Conservation (phyloP, 2,888 invertebrate species). For the Chironomus riparius region DNA sequence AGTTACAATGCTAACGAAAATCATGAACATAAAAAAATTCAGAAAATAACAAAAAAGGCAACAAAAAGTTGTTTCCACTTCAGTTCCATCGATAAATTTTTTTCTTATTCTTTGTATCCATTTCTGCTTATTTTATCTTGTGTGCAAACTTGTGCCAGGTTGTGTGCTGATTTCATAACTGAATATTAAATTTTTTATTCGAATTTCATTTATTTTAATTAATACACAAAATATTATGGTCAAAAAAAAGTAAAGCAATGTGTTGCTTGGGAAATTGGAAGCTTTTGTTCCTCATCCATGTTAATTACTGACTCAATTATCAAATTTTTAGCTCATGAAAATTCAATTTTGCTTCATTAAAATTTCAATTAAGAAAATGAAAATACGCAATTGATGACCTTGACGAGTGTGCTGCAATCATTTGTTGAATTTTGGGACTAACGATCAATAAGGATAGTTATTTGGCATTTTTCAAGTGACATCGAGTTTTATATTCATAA, state of each 20-base stretch:
- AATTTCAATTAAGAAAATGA: neutral
- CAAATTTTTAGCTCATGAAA: neutral
- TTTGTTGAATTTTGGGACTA: no score
- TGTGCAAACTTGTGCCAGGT: constrained; percentile 1
- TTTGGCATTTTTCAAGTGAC: no score
- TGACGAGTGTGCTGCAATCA: no score
- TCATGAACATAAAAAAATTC: neutral
- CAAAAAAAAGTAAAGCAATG: neutral
- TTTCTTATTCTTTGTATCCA: neutral
- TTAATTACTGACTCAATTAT: no score
- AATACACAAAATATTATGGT: neutral
- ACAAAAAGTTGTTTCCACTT: neutral
- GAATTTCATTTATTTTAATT: no score
- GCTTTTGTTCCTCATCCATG: no score
- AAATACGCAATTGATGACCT: no score
- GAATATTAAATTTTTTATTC: neutral
- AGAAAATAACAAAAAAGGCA: no score
- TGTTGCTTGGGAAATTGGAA: no score
- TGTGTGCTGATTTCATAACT: neutral
- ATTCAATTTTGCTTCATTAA: neutral
- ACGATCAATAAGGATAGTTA: no score
- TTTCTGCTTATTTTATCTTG: neutral
- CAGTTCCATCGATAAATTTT: neutral
- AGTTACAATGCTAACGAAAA: neutral
- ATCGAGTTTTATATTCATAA: no score